A percentile compares a stretch with the other conserved stretches of the same genome.
These are phyloP conservation scores for Laupala kohalensis DNA, from an alignment of 1,140 invertebrate genomes.

Conservation along the genomic window DNA sequence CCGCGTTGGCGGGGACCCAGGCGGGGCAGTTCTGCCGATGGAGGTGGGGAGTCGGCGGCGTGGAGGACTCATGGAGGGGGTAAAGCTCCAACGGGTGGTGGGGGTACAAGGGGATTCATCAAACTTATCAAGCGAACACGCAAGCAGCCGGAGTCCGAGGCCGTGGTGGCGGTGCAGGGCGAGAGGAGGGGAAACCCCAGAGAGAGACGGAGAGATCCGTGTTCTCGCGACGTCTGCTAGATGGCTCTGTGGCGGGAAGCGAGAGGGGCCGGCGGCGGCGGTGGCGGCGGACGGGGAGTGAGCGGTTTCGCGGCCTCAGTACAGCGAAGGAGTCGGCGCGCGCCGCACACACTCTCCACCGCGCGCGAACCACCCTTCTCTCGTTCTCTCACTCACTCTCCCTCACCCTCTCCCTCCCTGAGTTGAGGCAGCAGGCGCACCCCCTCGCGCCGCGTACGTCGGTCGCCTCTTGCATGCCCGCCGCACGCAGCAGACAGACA, in stretches of 20 bases:
- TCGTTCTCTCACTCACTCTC: no score
- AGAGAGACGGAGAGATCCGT: not conserved
- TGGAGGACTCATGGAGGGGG: not conserved
- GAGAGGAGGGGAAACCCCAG: no score
- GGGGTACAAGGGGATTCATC: constrained; percentile 8
- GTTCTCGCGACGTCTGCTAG: not conserved
- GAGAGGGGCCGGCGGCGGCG: not conserved
- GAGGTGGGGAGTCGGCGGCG: not conserved
- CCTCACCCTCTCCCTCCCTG: no score
- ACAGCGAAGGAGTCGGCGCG: no score
- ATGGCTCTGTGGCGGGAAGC: not conserved
- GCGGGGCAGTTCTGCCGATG: not conserved
- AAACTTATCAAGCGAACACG: constrained; percentile 7
- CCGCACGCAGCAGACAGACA: no score
- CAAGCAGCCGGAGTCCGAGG: not conserved
- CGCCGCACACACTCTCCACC: no score
- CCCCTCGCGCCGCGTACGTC: no score
- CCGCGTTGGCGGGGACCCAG: not conserved
- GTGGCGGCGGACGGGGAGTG: no score
- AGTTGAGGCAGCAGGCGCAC: no score
- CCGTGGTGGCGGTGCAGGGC: not conserved
- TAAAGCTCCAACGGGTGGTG: not conserved
- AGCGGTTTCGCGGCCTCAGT: no score
- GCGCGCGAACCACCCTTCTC: no score
- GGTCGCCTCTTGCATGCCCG: no score